Evolutionary conservation across 2,888 invertebrate species (phyloP), one percentile per base, ranked within the genome.

Genomic region (Rambutsinella grinnellia): DNA sequence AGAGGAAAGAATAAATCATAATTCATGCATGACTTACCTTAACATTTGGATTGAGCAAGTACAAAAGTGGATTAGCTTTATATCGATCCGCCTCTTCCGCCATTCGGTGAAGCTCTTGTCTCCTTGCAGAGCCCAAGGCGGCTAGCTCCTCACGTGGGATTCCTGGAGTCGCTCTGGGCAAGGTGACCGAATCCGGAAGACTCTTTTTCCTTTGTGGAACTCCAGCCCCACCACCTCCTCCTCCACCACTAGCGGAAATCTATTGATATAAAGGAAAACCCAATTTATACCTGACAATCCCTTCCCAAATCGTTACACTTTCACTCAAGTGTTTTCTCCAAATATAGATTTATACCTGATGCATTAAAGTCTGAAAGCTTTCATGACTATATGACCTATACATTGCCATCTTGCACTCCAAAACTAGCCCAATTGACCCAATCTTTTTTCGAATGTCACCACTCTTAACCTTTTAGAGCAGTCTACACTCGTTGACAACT

Each of bases 71-170:
- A 89, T 97, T 97, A 86, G 95, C 95, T 87, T 95, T 91, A 85
- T 96, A 92, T 87, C 95, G 92, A 88, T 97, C 97, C 83, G 93
- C 91, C 88, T 96, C 95, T 87, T 97, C 95, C 85, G 93, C 91
- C 89, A 95, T 93, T 84, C 95, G 91, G 85, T 97, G 92, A 84
- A 98, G 91, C 87, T 98, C 97, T 88, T 98, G 97, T 84, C 99
- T 91, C 82, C 97, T 91, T 84, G 95, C 94, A 80, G 96, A 95
- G 85, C 97, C 97, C 85, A 99, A 90, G 81, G 93, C 92, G 81
- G 97, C 96, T 62, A 97, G 97, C 88, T 99, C 97, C 87, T 97
- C 97, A 72, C 98, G 91, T 66, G 96, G 93, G 93, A 98, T 94
- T 84, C 92, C 92, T 84, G 93, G 92, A 71, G 92, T 91, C 83